These are phyloP conservation scores for Sinosuthora webbiana DNA, from an alignment of 2,113 vertebrate genomes.

Conservation along the genomic window DNA sequence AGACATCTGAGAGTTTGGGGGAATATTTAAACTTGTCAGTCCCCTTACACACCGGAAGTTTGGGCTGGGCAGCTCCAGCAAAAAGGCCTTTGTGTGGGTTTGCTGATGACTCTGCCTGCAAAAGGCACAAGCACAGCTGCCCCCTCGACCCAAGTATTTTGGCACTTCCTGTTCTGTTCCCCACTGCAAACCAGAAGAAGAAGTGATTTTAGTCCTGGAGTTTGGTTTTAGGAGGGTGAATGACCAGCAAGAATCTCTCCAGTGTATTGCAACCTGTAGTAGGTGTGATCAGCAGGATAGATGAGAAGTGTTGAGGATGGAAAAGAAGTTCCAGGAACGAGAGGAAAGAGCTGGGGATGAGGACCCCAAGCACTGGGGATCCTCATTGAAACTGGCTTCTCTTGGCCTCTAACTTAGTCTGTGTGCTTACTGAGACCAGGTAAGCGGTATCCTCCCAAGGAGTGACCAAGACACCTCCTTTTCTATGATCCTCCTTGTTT, in stretches of 20 bases:
- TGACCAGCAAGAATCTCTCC: background rate
- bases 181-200: background rate
- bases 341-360: background rate
- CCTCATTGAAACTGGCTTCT: background rate
- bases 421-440: background rate
- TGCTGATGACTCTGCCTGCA: background rate
- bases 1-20: background rate
- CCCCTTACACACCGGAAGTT: rapidly evolving
- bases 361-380: background rate
- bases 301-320: background rate
- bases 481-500: background rate
- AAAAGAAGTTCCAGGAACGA: background rate
- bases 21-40: background rate
- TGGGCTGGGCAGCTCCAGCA: background rate
- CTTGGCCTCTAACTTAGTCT: rapidly evolving
- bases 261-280: background rate
- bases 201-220: background rate
- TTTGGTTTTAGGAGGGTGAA: background rate
- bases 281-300: background rate
- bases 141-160: background rate
- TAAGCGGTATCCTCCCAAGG: background rate
- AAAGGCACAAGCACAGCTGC: background rate
- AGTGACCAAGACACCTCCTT: background rate
- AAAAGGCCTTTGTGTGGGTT: conserved; percentile 11
- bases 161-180: background rate